Evolutionary conservation across 2,797 vertebrate species (phyloP), one percentile per base, ranked within the genome.

Genomic region (Hoplostethus mediterraneus): DNA sequence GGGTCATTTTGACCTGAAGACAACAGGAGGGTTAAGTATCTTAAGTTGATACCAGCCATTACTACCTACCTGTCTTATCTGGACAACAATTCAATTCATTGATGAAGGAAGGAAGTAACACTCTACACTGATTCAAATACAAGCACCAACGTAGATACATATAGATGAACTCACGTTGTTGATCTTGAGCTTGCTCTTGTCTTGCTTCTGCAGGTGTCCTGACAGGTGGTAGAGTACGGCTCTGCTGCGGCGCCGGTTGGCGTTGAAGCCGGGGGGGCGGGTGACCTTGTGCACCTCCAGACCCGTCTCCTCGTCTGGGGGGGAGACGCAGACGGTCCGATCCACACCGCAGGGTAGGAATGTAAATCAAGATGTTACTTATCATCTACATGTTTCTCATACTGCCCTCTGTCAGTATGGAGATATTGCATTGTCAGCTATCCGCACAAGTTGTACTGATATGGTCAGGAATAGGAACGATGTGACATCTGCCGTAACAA

Each of bases 111-210:
- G 8, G 4, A 42, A 42, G 8, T 3, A 42, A 12, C 40, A 10
- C 38, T 40, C 40, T 12, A 44, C 12, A 44, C 14, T 14, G 44
- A 14, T 45, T 45, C 13, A 45, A 45, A 45, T 13, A 45, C 1
- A 36, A 7, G 7, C 6, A 36, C 33, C 33, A 8, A 45, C 12
- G 17, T 1, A 31, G 4, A 28, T 5, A 25, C n/a, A 42, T 6
- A 17, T 7, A 49, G 28, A 66, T 2, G 45, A 5, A 84, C 95
- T 93, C 78, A 95, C 95, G 33, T 96, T 96, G 87, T 96, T 96
- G 81, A 96, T 79, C 90, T 96, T 96, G 54, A 96, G 93, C 70
- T 96, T 96, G 92, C 92, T 93, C 88, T 96, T 96, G 93, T 96
- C 95, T 68, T 96, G 95, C 81, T 95, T 96, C 91, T 96, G 95